Evolutionary conservation across 1,140 invertebrate species (phyloP).

Genomic region (Zaprionus nigranus): DNA sequence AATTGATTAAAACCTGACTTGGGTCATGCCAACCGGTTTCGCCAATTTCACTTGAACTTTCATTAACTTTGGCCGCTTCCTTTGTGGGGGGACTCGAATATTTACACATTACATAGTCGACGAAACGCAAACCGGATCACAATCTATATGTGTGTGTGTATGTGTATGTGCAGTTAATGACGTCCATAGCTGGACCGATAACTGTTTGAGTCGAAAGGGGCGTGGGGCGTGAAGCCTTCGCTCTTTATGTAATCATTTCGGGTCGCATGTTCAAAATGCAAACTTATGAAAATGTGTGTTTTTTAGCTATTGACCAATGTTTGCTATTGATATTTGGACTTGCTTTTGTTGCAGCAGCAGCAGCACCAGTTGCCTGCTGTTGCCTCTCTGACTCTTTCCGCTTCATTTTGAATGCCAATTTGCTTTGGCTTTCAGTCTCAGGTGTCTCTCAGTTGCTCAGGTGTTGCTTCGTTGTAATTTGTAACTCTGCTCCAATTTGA

Average conservation of each 20-base stretch:
- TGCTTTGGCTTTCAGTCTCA: slow-evolving; percentile 30
- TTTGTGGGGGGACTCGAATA: slow-evolving; percentile 21
- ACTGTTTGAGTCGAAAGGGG: slow-evolving; percentile 23
- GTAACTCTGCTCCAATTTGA: slow-evolving; percentile 59
- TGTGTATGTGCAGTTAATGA: slow-evolving; percentile 38
- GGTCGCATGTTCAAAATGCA: slow-evolving; percentile 54
- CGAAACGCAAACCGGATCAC: slow-evolving; percentile 64
- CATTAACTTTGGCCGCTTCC: slow-evolving; percentile 57
- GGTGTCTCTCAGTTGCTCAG: slow-evolving; percentile 38
- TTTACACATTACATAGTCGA: slow-evolving; percentile 46
- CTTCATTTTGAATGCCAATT: slow-evolving; percentile 54
- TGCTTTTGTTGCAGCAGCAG: slow-evolving; percentile 13
- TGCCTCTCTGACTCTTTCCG: slow-evolving; percentile 38
- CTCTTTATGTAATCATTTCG: slow-evolving; percentile 68
- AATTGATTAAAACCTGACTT: slow-evolving; percentile 53
- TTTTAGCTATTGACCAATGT: slow-evolving; percentile 59
- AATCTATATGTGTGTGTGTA: slow-evolving; percentile 18
- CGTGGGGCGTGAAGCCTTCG: slow-evolving; percentile 17
- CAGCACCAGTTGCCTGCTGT: slow-evolving; percentile 15
- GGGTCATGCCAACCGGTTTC: slow-evolving; percentile 63
- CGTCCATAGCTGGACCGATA: slow-evolving; percentile 40
- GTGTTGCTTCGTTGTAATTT: slow-evolving; percentile 49
- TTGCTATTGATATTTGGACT: slow-evolving; percentile 57
- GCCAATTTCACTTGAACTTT: slow-evolving; percentile 79
- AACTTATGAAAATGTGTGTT: slow-evolving; percentile 53